Conservation (phyloP, 1,140 invertebrate species). For the Panagrolaimus sp. region DNA sequence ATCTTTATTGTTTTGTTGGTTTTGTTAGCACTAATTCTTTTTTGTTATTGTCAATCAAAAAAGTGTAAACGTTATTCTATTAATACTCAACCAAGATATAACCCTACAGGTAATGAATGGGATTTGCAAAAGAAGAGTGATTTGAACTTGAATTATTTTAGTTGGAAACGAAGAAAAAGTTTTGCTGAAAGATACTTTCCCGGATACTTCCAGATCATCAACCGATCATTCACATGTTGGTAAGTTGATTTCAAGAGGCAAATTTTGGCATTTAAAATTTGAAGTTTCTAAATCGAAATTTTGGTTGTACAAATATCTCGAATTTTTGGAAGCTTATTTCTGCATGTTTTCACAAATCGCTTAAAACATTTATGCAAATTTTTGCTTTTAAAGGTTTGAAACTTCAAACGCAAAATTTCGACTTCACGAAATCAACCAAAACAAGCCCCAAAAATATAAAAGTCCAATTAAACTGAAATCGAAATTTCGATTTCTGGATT, state of each 20-base stretch:
- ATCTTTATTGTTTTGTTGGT: not conserved
- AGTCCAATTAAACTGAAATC: too few relatives aligned
- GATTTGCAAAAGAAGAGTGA: not conserved
- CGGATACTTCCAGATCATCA: slow-evolving; percentile 5
- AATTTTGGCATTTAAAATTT: too few relatives aligned
- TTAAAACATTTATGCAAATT: too few relatives aligned
- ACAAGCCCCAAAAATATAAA: too few relatives aligned
- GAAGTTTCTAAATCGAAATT: too few relatives aligned
- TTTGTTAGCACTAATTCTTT: not conserved
- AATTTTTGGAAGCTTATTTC: too few relatives aligned
- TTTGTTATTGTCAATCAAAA: not conserved
- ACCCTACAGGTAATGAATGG: not conserved
- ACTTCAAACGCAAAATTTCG: too few relatives aligned
- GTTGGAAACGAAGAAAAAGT: slow-evolving; percentile 10
- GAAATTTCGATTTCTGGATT: too few relatives aligned
- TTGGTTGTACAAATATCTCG: too few relatives aligned
- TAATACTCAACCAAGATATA: not conserved
- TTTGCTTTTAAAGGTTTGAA: too few relatives aligned
- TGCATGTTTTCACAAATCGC: too few relatives aligned
- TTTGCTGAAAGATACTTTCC: not conserved
- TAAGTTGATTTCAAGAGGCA: not conserved
- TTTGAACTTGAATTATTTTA: not conserved
- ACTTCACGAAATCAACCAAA: too few relatives aligned
- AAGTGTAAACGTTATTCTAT: not conserved
- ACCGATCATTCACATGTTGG: slow-evolving; percentile 5